Evolutionary conservation across 2,888 invertebrate genomes (phyloP).

Genomic region (Macrosiphum euphorbiae): DNA sequence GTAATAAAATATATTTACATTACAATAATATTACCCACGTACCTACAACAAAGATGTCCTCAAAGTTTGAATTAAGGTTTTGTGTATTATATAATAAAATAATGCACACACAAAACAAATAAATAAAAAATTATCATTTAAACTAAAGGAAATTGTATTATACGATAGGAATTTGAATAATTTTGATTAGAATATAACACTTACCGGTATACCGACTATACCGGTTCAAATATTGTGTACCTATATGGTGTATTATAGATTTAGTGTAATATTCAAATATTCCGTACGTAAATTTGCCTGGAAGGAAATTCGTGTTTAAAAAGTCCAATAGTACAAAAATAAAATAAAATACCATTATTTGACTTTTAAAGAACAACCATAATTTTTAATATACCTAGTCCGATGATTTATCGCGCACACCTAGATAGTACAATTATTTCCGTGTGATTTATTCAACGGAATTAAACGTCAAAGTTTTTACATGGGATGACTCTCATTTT

Average conservation of each 20-base stretch:
- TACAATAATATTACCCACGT: neutral
- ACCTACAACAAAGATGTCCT: neutral
- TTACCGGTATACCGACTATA: neutral
- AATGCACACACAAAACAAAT: neutral
- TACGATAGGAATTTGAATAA: neutral
- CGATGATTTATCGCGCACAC: neutral
- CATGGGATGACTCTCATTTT: neutral
- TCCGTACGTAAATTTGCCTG: neutral
- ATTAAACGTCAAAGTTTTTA: conserved; percentile 16
- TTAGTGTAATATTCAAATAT: neutral
- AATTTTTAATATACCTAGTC: neutral
- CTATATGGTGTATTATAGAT: neutral
- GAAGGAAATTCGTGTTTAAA: neutral
- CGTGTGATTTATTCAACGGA: conserved; percentile 23
- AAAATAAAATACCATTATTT: neutral
- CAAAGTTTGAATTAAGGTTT: neutral
- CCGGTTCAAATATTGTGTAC: neutral
- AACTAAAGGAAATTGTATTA: neutral
- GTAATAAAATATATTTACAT: neutral
- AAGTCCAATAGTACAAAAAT: neutral
- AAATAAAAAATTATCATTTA: neutral
- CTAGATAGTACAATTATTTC: neutral
- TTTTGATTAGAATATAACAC: neutral
- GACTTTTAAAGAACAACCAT: neutral
- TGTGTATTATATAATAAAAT: neutral